Percentiles rank a stretch among this genome's conserved stretches.
phyloP scores from a whole-genome alignment of 1,140 invertebrate genomes.

The Daktulosphaira vitifoliae region DNA sequence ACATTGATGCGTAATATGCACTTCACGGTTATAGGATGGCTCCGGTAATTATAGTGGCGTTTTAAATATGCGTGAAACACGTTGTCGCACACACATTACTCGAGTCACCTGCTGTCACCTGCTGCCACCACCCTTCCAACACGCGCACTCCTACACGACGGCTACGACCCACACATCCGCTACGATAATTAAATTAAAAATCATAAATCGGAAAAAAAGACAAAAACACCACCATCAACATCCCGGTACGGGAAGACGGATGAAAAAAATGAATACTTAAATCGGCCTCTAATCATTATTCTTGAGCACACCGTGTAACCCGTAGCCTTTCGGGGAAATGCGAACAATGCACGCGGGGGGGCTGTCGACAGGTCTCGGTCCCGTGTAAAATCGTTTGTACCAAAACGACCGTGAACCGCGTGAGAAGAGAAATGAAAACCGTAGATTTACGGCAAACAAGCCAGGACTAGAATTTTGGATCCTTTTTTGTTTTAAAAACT shows the following conservation, averaged over 20 bases:
- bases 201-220: constrained; percentile 3
- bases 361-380: constrained; percentile 10
- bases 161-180: constrained; percentile 6
- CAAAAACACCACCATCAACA: neutral
- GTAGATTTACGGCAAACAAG: too few relatives aligned
- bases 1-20: constrained; percentile 30
- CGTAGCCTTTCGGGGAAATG: constrained; percentile 15
- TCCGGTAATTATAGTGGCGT: constrained; percentile 1
- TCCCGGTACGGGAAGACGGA: neutral
- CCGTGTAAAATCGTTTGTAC: constrained; percentile 13
- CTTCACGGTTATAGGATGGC: constrained; percentile 32
- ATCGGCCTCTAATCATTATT: constrained; percentile 7
- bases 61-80: constrained; percentile 30
- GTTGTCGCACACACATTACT: constrained; percentile 21
- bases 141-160: neutral
- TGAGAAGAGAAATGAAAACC: neutral
- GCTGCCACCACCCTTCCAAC: neutral
- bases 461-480: too few relatives aligned
- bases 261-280: neutral
- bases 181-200: constrained; percentile 27
- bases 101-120: neutral
- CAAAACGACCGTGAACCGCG: constrained; percentile 11
- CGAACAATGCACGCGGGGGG: constrained; percentile 5
- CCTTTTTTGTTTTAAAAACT: too few relatives aligned
- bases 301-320: constrained; percentile 3